Evolutionary conservation across 2,888 invertebrate genomes (phyloP).

Genomic region (Clusia tigrina): DNA sequence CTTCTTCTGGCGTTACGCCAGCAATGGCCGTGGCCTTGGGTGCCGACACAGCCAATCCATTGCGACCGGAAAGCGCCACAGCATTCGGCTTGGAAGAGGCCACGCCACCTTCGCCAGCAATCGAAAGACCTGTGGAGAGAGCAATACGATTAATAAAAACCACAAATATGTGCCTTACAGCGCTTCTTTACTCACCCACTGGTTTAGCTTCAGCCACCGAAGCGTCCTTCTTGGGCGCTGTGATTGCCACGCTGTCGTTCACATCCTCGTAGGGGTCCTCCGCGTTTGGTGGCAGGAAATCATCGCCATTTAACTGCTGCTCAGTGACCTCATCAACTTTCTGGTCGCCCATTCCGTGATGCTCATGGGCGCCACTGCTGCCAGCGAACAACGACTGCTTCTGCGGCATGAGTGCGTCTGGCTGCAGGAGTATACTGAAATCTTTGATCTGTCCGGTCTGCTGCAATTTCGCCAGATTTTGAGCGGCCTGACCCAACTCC

Average conservation of each 20-base stretch:
- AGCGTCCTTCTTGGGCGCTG: slow-evolving; percentile 69
- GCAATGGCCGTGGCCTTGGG: slow-evolving; percentile 80
- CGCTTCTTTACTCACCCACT: slow-evolving; percentile 70
- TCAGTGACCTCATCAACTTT: slow-evolving; percentile 52
- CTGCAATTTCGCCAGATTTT: slow-evolving; percentile 68
- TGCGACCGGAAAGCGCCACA: slow-evolving; percentile 75
- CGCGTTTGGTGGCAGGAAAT: slow-evolving; percentile 56
- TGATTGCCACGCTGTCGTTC: slow-evolving; percentile 64
- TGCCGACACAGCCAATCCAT: slow-evolving; percentile 74
- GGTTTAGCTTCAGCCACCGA: slow-evolving; percentile 81
- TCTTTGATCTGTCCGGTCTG: slow-evolving; percentile 67
- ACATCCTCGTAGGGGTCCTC: slow-evolving; percentile 62
- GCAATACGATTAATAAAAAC: background rate
- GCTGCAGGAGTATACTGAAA: slow-evolving; percentile 65
- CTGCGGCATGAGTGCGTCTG: slow-evolving; percentile 47
- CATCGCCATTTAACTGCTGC: slow-evolving; percentile 47
- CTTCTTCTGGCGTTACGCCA: slow-evolving; percentile 67
- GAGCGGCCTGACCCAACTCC: slow-evolving; percentile 68
- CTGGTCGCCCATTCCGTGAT: slow-evolving; percentile 44
- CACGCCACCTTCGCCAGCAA: slow-evolving; percentile 73
- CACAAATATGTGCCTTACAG: too few relatives aligned
- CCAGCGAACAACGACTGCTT: slow-evolving; percentile 35
- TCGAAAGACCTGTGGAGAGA: slow-evolving; percentile 68
- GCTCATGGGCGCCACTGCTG: slow-evolving; percentile 40
- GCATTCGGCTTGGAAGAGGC: slow-evolving; percentile 77